A percentile compares a stretch with the other conserved stretches of the same genome.
phyloP scores from a whole-genome alignment of 1,140 invertebrate species.

The Drosophila kikkawai region DNA sequence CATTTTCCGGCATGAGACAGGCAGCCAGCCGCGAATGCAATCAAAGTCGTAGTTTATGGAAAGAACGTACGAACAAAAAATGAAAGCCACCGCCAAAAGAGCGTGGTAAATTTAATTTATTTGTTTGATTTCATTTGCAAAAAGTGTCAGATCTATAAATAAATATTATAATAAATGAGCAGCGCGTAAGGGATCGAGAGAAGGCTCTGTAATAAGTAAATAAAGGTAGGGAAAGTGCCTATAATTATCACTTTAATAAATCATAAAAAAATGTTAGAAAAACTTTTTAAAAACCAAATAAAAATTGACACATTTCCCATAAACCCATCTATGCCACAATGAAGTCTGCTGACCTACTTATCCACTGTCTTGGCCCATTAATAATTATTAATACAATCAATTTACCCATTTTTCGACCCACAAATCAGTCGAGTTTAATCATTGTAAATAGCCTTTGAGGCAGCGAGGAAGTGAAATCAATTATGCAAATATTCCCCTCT shows the following conservation, averaged over 20 bases:
- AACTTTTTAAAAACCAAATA: not conserved
- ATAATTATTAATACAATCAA: conserved; percentile 64
- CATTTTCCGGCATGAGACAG: conserved; percentile 50
- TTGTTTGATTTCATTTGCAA: conserved; percentile 66
- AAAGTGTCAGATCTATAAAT: conserved; percentile 31
- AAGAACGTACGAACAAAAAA: conserved; percentile 9
- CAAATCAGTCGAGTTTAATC: conserved; percentile 47
- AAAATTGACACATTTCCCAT: not conserved
- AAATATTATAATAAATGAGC: conserved; percentile 47
- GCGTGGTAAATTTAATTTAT: conserved; percentile 69
- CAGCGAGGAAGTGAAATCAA: conserved; percentile 35
- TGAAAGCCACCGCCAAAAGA: conserved; percentile 42
- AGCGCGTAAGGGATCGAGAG: not conserved
- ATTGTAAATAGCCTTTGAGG: conserved; percentile 47
- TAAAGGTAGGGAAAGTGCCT: not conserved
- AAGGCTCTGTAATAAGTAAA: not conserved
- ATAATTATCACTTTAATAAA: too few relatives aligned
- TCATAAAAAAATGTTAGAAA: too few relatives aligned
- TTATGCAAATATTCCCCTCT: conserved; percentile 55
- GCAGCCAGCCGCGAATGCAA: conserved; percentile 26
- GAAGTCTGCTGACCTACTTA: conserved; percentile 1
- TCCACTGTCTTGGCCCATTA: conserved; percentile 14
- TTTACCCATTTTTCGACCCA: conserved; percentile 40
- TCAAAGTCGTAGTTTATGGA: conserved; percentile 55
- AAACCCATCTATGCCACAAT: not conserved